Conservation (phyloP, 2,888 invertebrate genomes). For the Drosophila histrio region DNA sequence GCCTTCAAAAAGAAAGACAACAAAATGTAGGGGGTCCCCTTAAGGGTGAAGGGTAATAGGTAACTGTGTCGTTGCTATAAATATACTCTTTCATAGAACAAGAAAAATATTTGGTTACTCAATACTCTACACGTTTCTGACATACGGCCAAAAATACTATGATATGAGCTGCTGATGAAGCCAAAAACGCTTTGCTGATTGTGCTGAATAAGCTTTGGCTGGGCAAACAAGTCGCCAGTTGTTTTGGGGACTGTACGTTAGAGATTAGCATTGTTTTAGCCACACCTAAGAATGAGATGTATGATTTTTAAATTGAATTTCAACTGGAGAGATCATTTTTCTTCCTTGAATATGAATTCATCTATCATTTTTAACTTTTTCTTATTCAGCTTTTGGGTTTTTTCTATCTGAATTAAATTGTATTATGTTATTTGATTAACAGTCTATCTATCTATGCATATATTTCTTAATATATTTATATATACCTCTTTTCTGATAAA, state of each 20-base stretch:
- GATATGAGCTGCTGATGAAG: conserved; percentile 3
- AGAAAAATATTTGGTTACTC: conserved; percentile 5
- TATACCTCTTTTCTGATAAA: no score
- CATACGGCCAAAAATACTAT: background rate
- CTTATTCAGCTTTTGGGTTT: background rate
- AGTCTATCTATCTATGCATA: no score
- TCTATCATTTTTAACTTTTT: background rate
- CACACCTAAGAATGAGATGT: no score
- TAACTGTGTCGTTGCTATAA: background rate
- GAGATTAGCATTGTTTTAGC: no score
- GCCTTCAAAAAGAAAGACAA: no score
- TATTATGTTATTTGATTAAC: no score
- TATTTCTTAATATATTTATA: no score
- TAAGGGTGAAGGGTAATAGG: conserved; percentile 5
- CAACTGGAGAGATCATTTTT: no score
- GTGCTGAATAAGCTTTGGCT: background rate
- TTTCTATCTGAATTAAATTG: no score
- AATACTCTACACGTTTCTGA: conserved; percentile 1
- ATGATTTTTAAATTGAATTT: no score
- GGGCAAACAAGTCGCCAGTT: background rate
- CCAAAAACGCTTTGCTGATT: conserved; percentile 6
- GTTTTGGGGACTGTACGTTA: background rate
- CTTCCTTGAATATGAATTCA: background rate
- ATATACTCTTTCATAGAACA: background rate
- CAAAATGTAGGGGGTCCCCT: conserved; percentile 17